A percentile compares a stretch with the other conserved stretches of the same genome.
phyloP scores from a whole-genome alignment of 2,888 invertebrate genomes.

The Priocnemis perturbator region DNA sequence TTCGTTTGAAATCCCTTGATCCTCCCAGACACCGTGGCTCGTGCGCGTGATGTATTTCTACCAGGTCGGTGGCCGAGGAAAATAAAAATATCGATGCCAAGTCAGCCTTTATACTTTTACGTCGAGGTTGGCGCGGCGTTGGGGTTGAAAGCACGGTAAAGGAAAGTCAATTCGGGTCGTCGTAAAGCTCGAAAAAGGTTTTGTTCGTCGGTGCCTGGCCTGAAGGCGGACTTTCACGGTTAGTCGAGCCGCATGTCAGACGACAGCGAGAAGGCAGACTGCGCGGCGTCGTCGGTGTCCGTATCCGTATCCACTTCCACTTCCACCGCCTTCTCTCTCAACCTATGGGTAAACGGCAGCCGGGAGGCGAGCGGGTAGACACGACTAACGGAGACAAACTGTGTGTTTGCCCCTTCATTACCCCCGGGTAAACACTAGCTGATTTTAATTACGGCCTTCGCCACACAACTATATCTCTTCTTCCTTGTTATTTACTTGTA shows the following conservation, averaged over 20 bases:
- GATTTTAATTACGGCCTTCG: conserved; percentile 72
- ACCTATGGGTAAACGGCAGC: too few species aligned
- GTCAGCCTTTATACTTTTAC: too few species aligned
- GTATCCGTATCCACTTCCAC: background rate
- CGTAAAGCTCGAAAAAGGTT: conserved; percentile 1
- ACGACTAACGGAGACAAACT: conserved; percentile 72
- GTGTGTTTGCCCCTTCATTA: conserved; percentile 73
- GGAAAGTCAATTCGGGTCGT: too few species aligned
- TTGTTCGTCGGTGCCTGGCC: conserved; percentile 5
- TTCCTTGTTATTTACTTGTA: conserved; percentile 70
- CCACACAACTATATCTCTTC: conserved; percentile 66
- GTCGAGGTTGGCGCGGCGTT: too few species aligned
- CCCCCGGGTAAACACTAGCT: conserved; percentile 71
- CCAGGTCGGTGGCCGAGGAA: too few species aligned
- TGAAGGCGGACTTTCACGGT: conserved; percentile 22
- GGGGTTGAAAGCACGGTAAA: too few species aligned
- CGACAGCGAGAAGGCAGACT: conserved; percentile 4
- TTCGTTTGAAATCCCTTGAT: too few species aligned
- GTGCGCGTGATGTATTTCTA: too few species aligned
- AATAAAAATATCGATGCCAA: too few species aligned
- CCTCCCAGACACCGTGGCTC: too few species aligned
- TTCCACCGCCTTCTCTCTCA: background rate
- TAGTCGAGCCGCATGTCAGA: conserved; percentile 13
- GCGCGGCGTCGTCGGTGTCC: conserved; percentile 6
- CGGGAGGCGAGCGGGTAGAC: conserved; percentile 37